Percentiles rank a stretch among this genome's conserved stretches.
These are phyloP conservation scores for Tachina fera DNA, from an alignment of 2,888 invertebrate species.

Conservation along the genomic window DNA sequence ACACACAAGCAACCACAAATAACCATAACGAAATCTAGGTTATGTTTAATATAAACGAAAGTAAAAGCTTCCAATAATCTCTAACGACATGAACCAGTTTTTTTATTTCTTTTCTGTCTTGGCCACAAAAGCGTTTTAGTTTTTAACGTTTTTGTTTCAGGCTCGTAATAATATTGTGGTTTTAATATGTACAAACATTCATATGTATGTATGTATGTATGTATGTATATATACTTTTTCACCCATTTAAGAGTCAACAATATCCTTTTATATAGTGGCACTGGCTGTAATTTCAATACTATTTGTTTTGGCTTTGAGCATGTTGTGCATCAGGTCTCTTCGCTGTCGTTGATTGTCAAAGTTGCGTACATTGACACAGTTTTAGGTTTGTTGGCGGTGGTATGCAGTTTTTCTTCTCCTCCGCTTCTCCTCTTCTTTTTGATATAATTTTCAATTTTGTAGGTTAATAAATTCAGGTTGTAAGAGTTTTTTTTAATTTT, in stretches of 20 bases:
- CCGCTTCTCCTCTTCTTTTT: slow-evolving; percentile 3
- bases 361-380: slow-evolving; percentile 71
- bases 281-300: slow-evolving; percentile 42
- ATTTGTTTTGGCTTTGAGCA: slow-evolving; percentile 39
- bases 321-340: slow-evolving; percentile 43
- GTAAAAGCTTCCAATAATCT: slow-evolving; percentile 67
- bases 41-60: slow-evolving; percentile 65
- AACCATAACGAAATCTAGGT: slow-evolving; percentile 52
- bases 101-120: slow-evolving; percentile 27
- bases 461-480: slow-evolving; percentile 70
- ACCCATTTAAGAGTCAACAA: slow-evolving; percentile 37
- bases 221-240: too few species aligned
- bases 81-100: slow-evolving; percentile 65
- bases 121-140: slow-evolving; percentile 17
- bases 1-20: background rate
- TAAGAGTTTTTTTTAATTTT: slow-evolving; percentile 10
- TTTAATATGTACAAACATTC: background rate
- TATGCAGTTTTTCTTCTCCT: background rate
- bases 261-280: slow-evolving; percentile 51
- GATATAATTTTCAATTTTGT: slow-evolving; percentile 59
- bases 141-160: slow-evolving; percentile 3
- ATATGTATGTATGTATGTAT: background rate
- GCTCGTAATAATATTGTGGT: slow-evolving; percentile 33
- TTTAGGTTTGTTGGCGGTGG: slow-evolving; percentile 60
- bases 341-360: slow-evolving; percentile 69